Evolutionary conservation across 1,140 invertebrate species (phyloP).

Genomic region (Oscheius sp.): DNA sequence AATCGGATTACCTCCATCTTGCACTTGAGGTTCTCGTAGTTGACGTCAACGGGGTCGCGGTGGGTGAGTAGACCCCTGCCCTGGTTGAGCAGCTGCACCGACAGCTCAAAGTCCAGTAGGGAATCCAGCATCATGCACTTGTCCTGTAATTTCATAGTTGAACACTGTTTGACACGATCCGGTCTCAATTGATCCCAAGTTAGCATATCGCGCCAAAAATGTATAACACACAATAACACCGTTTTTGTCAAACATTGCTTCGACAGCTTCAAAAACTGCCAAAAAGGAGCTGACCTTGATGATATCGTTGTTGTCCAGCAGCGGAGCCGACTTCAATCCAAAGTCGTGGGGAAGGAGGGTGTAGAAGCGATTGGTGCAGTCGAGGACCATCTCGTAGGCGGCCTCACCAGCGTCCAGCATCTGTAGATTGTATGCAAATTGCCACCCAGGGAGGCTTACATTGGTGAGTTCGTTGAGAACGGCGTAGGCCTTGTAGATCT

Average conservation of each 20-base stretch:
- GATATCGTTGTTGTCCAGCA: constrained; percentile 71
- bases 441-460: too few species aligned
- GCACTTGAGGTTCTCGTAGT: constrained; percentile 84
- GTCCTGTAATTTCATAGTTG: constrained; percentile 67
- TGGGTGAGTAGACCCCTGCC: constrained; percentile 56
- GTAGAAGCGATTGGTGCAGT: constrained; percentile 85
- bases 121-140: constrained; percentile 89
- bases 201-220: background rate
- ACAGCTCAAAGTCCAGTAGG: constrained; percentile 87
- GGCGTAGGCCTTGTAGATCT: constrained; percentile 79
- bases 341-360: constrained; percentile 92
- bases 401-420: too few species aligned
- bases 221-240: background rate
- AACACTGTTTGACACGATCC: background rate
- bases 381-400: too few species aligned
- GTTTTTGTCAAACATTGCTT: background rate
- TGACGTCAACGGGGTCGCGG: constrained; percentile 75
- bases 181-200: background rate
- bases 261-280: too few species aligned
- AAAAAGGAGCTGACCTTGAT: constrained; percentile 26
- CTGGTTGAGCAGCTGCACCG: constrained; percentile 76
- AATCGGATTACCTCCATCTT: constrained; percentile 69
- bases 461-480: constrained; percentile 80
- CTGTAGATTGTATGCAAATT: too few species aligned
- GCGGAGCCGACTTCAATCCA: constrained; percentile 74